Conservation (phyloP, 2,113 vertebrate species). For the Thermophis baileyi region DNA sequence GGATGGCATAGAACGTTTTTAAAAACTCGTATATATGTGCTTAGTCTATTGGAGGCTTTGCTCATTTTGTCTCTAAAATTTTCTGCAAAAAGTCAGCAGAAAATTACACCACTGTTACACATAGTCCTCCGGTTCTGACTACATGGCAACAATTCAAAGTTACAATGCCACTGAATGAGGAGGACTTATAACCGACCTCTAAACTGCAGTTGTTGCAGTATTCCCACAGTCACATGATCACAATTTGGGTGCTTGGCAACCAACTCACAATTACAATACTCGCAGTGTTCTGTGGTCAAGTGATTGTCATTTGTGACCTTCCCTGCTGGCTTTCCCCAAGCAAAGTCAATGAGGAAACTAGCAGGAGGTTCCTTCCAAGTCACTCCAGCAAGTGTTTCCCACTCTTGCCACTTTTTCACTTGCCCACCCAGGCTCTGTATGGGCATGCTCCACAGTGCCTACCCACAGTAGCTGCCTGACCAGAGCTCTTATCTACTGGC, state of each 20-base stretch:
- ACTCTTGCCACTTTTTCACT: neutral
- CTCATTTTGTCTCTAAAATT: neutral
- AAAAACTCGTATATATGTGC: neutral
- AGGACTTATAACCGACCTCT: neutral
- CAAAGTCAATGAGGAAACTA: neutral
- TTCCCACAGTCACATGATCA: neutral
- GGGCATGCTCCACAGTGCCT: neutral
- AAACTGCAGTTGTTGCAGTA: neutral
- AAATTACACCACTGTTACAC: neutral
- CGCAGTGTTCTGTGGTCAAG: neutral
- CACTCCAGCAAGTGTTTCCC: neutral
- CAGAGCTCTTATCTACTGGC: neutral
- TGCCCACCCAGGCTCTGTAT: neutral
- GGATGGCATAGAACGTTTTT: neutral
- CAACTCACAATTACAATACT: neutral
- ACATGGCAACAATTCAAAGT: neutral
- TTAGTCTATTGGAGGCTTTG: neutral
- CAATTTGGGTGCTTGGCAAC: neutral
- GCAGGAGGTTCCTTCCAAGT: neutral
- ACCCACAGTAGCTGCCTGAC: neutral
- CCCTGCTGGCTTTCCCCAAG: neutral
- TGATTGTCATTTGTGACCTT: neutral
- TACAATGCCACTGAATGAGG: neutral
- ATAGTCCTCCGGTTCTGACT: neutral
- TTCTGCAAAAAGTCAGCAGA: neutral